Percentiles rank a stretch among this genome's conserved stretches.
Conservation (phyloP, 1,140 invertebrate genomes). For the Plectrocnemia conspersa region DNA sequence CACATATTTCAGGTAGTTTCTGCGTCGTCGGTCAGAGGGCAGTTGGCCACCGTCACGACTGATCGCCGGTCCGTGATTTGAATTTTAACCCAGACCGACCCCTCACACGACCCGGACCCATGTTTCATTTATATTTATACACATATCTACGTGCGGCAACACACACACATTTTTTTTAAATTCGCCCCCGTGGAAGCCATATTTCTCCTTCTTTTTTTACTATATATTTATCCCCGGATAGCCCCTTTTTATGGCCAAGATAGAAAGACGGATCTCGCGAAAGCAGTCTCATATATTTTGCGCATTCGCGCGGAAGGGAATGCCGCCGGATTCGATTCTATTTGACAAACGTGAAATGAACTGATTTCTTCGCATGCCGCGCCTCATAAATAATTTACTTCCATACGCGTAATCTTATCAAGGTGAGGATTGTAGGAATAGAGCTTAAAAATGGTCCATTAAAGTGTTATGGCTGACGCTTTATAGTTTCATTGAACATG, state of each 20-base stretch:
- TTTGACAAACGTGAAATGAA: conserved; percentile 30
- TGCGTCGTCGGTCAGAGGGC: conserved; percentile 18
- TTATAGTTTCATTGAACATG: neutral
- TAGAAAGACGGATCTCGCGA: conserved; percentile 26
- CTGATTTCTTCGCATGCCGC: conserved; percentile 5
- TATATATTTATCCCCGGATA: conserved; percentile 20
- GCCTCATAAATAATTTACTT: conserved; percentile 4
- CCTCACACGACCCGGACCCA: conserved; percentile 20
- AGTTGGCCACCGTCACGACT: conserved; percentile 24
- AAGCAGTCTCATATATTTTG: conserved; percentile 33
- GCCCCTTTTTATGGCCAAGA: conserved; percentile 25
- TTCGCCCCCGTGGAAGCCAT: too few species aligned
- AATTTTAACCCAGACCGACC: conserved; percentile 26
- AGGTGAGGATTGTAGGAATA: too few species aligned
- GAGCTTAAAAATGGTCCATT: too few species aligned
- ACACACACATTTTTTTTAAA: neutral
- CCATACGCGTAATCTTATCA: neutral
- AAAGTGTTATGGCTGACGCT: too few species aligned
- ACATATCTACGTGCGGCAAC: neutral
- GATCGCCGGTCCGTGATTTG: conserved; percentile 31
- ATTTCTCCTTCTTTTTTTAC: neutral
- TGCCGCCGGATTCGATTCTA: conserved; percentile 29
- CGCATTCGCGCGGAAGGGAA: conserved; percentile 30
- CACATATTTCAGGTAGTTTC: too few species aligned
- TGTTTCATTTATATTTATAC: conserved; percentile 28